Base-by-base conservation (phyloP, 2,888 invertebrate species). In the Xylocampa areola region DNA sequence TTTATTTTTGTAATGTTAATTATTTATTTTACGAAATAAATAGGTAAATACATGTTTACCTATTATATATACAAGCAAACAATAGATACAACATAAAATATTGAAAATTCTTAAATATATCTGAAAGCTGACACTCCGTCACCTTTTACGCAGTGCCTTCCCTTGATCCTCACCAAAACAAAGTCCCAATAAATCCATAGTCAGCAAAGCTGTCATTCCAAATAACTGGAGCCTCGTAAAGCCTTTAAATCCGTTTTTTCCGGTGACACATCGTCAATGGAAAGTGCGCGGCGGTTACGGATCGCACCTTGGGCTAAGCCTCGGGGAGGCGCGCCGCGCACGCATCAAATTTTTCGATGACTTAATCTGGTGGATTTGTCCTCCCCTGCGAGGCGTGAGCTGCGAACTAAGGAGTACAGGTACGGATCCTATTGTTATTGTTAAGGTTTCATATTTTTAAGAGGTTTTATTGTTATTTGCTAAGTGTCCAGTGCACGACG, bases 281-380 rank as follows among this genome's bases (percentile, higher is more conserved):
- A 73, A 81, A 79, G 77, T 73, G 70, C 69, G 74, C 70, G 68
- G 76, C 58, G 73, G 73, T 69, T 71, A 66, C 73, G 69, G 79
- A 75, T 81, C 79, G 55, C 57, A 67, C 67, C 67, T 67, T 70
- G 50, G 52, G 73, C 70, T 89, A 88, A 91, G 87, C 88, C 84
- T 47, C 64, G 37, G 57, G 78, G 80, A 79, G 70, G 76, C 77
- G 70, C 73, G 62, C 62, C 78, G 79, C 81, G 84, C 90, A 90
- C 90, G 91, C 87, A 86, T 85, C 84, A 79, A 85, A 85, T 88
- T 86, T 86, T 85, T 82, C 84, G 82, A 86, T 80, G 82, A 81
- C 78, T 82, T 84, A 86, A 84, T 82, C 85, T 84, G 76, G 67
- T 75, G 75, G 81, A 81, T 82, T 83, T 81, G 76, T 71, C 68